Evolutionary conservation across 2,888 invertebrate genomes (phyloP).

Genomic region (Polyploca ridens): DNA sequence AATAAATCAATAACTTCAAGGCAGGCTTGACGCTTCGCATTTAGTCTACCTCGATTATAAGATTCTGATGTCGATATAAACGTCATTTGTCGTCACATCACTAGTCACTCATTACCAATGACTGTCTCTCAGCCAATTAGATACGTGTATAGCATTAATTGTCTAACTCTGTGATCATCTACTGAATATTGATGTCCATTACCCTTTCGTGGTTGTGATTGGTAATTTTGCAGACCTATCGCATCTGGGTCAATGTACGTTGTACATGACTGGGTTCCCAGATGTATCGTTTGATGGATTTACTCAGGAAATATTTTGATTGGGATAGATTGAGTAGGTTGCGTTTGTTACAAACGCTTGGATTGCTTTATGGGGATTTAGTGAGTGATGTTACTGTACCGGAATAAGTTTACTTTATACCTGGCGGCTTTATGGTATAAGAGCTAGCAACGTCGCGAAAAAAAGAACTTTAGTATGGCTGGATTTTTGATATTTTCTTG

Average conservation of each 20-base stretch:
- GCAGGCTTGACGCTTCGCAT: neutral
- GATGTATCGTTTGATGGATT: slow-evolving; percentile 14
- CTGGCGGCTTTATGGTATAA: neutral
- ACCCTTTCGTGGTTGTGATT: slow-evolving; percentile 29
- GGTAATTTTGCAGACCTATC: slow-evolving; percentile 27
- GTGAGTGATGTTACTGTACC: neutral
- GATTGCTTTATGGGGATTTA: neutral
- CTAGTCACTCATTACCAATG: slow-evolving; percentile 19
- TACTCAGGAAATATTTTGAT: slow-evolving; percentile 13
- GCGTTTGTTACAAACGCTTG: slow-evolving; percentile 5
- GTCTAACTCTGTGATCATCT: slow-evolving; percentile 30
- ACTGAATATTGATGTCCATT: slow-evolving; percentile 50
- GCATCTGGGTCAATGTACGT: slow-evolving; percentile 45
- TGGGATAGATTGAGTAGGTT: neutral
- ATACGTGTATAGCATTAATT: slow-evolving; percentile 54
- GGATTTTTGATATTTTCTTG: too few species aligned
- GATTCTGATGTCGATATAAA: neutral
- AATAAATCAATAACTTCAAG: neutral
- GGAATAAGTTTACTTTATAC: neutral
- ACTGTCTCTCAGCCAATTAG: slow-evolving; percentile 44
- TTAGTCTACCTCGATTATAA: neutral
- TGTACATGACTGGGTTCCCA: slow-evolving; percentile 23
- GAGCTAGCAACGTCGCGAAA: too few species aligned
- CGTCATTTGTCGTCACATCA: neutral
- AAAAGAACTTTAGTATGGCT: too few species aligned